Evolutionary conservation across 1,140 invertebrate species (phyloP), one percentile per base, ranked within the genome.

Genomic region (Drosophila sucinea): DNA sequence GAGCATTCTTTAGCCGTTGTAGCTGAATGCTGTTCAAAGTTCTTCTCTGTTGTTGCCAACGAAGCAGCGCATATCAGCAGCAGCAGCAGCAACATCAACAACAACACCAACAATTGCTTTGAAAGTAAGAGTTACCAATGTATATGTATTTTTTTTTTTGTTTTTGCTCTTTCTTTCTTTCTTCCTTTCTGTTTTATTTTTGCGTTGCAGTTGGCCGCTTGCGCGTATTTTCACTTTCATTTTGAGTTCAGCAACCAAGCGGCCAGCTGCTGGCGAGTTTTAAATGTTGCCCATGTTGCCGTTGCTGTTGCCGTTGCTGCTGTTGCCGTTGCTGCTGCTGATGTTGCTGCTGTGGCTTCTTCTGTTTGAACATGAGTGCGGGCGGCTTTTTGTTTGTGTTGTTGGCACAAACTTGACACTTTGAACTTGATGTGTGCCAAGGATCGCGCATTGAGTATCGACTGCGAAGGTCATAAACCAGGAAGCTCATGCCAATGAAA

Each of bases 221-320:
- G 67, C 77, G 67, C 77, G 70, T 57, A 72, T 90, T 89, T 89
- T 89, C 84, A 89, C 84, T 89, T 89, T 89, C 85, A 84, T 90
- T 89, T 89, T 61, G 85, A 90, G 85, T 89, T 89, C 84, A 89
- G 84, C 80, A 81, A 90, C 84, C 83, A 87, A 32, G 41, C 30
- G 67, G 54, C 17, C 83, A 82, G 76, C 79, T 82, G 71, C 32
- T 44, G 56, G 40, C 56, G 44, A 54, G 58, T 54, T 60, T 51
- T 47, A 61, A 38, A 54, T 62, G 54, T 63, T 67, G 60, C 29
- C 73, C 69, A 30, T 60, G 58, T 38, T 61, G 67, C 44, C 57
- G 40, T 40, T 47, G 41, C 10, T 51, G 44, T 25, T 51, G 44
- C 7, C 10, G 56, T 62, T 62, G 60, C 58, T 61, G 76, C 72